Evolutionary conservation across 2,797 vertebrate species (phyloP), one percentile per base, ranked within the genome.

Genomic region (Cheirogaleus major): DNA sequence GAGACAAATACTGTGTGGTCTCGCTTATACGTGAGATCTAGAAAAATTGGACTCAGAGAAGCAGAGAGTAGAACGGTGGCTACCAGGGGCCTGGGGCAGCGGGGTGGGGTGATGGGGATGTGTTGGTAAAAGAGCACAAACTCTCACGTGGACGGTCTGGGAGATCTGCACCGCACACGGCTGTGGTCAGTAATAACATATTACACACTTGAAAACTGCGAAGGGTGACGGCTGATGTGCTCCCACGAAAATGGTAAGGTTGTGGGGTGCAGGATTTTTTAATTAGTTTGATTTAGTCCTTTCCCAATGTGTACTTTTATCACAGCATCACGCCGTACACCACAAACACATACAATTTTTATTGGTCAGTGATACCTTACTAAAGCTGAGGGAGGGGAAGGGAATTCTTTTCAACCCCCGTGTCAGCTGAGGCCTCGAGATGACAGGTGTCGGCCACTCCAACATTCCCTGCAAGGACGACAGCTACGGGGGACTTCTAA

Each of bases 141-240:
- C 10, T 11, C 32, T 12, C 10, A 2, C 2, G 48, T 6, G 48
- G 72, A 20, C 17, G 50, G 50, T 52, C n/a, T 23, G n/a, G 75
- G n/a, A 15, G 22, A 23, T 14, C 32, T 1, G 12, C 22, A 25
- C 50, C 12, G 12, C n/a, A 9, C 12, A 7, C 4, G n/a, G 8
- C 48, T 8, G 2, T 1, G 11, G 43, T 9, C 20, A 11, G 32
- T 10, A 1, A 45, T n/a, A 2, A 32, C 2, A 27, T 15, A 2
- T 35, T 9, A 13, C 1, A 32, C 23, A 23, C 48, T 23, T 22
- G 48, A 78, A 22, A n/a, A 25, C 52, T 1, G 50, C 75, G 25
- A 4, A 15, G 20, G 15, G 50, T 15, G 4, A 78, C 25, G 12
- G n/a, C 25, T 35, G 14, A 5, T 35, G n/a, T 73, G 30, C 27